A percentile compares a stretch with the other conserved stretches of the same genome.
Conservation (phyloP, 2,113 vertebrate genomes). For the Suncus etruscus region DNA sequence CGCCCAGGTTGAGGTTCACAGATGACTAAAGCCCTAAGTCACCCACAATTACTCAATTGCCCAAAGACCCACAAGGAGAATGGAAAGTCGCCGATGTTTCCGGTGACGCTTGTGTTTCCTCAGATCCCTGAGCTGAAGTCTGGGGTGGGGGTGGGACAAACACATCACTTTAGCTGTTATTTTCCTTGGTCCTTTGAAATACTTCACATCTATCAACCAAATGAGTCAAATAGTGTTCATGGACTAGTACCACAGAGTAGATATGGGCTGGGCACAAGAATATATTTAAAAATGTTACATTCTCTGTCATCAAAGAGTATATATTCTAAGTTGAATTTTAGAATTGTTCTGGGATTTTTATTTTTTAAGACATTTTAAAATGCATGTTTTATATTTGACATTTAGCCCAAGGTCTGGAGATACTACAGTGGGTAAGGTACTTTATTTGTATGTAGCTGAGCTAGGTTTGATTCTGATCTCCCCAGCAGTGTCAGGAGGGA, state of each 20-base stretch:
- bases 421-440: background rate
- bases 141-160: background rate
- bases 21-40: slow-evolving; percentile 63
- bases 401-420: background rate
- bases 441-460: too few species aligned
- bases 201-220: background rate
- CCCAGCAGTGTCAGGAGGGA: too few species aligned
- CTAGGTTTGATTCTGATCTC: too few species aligned
- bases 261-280: too few species aligned
- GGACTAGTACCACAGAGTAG: background rate
- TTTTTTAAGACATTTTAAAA: background rate
- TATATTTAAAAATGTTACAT: background rate
- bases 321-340: slow-evolving; percentile 18
- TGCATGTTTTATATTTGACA: background rate
- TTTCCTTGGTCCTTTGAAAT: background rate
- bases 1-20: slow-evolving; percentile 67
- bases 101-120: background rate
- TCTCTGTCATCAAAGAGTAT: background rate
- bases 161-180: background rate
- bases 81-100: slow-evolving; percentile 42
- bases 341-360: background rate
- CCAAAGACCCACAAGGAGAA: slow-evolving; percentile 32
- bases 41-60: slow-evolving; percentile 69
- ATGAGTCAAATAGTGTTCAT: background rate
- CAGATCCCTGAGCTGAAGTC: background rate